phyloP scores from a whole-genome alignment of 2,113 vertebrate species.

The Bubo scandiacus region DNA sequence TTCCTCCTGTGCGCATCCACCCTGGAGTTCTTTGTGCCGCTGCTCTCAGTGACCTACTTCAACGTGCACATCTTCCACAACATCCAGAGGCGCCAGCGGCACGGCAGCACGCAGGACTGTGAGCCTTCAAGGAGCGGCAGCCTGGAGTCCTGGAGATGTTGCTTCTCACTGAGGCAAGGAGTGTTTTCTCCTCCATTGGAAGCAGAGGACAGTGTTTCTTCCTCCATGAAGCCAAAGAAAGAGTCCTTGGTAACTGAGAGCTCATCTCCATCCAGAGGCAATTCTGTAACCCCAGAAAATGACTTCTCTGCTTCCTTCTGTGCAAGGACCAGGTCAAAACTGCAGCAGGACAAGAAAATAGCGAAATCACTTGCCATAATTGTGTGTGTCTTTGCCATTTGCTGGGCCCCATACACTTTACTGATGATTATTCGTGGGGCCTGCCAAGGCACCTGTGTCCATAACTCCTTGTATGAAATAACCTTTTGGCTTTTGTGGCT shows the following conservation, averaged over 20 bases:
- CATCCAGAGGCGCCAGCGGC: slow-evolving; percentile 69
- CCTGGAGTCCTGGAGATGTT: background rate
- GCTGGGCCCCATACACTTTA: slow-evolving; percentile 86
- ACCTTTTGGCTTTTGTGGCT: slow-evolving; percentile 88
- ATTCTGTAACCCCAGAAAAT: background rate
- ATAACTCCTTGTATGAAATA: slow-evolving; percentile 73
- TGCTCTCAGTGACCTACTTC: slow-evolving; percentile 85
- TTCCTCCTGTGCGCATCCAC: slow-evolving; percentile 81
- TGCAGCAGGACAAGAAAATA: slow-evolving; percentile 77
- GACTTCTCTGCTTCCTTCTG: background rate
- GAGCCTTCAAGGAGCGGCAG: background rate
- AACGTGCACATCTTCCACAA: slow-evolving; percentile 85
- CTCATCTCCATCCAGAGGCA: background rate
- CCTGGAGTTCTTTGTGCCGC: slow-evolving; percentile 88
- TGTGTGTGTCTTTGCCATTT: slow-evolving; percentile 79
- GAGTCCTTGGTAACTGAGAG: background rate
- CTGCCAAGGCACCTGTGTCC: slow-evolving; percentile 61
- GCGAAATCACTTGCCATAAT: slow-evolving; percentile 84
- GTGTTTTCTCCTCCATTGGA: fast-evolving
- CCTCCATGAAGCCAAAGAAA: background rate
- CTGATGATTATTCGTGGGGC: slow-evolving; percentile 77
- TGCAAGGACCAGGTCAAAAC: background rate
- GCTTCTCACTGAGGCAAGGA: background rate
- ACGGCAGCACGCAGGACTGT: fast-evolving
- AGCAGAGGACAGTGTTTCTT: background rate